phyloP scores from a whole-genome alignment of 1,140 invertebrate genomes.

The fruit fly (Drosophila melanogaster) region Release_6_plus_ISO1_MT NC_004354.4:9065501-9066000 shows the following conservation, averaged over 20 bases:
- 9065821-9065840: constrained; percentile 66
- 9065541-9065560: too few species aligned
- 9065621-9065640: constrained; percentile 25
- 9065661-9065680: neutral
- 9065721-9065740: constrained; percentile 36
- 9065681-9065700: neutral
- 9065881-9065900: constrained; percentile 22
- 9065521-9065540: too few species aligned
- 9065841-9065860: neutral
- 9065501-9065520: too few species aligned
- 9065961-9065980: constrained; percentile 9
- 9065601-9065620: neutral
- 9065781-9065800: constrained; percentile 73
- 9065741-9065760: constrained; percentile 30
- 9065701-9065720: neutral
- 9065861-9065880: neutral
- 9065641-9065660: too few species aligned
- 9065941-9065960: constrained; percentile 46
- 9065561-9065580: too few species aligned
- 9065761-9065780: constrained; percentile 22
- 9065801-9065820: constrained; percentile 78
- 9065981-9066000: constrained; percentile 32
- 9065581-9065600: neutral
- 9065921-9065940: constrained; percentile 64
- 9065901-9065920: neutral